Percentiles rank a stretch among this genome's conserved stretches.
These are phyloP conservation scores for Galbula dea DNA, from an alignment of 2,113 vertebrate genomes.

Conservation along the genomic window DNA sequence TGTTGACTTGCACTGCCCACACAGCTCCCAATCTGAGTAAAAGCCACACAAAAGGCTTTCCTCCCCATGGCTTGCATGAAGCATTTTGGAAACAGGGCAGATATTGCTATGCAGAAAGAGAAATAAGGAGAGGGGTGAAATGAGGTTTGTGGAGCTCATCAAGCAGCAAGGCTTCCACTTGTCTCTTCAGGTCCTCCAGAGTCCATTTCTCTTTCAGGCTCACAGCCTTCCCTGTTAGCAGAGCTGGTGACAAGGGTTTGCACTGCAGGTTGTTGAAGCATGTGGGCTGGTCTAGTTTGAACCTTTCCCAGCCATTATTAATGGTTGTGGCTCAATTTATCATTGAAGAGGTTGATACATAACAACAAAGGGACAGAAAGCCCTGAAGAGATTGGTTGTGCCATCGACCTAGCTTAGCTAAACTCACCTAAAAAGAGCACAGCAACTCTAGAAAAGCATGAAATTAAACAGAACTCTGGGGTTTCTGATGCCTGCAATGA, in stretches of 20 bases:
- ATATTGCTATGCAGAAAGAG: not conserved
- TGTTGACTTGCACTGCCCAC: not conserved
- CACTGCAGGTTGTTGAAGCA: not conserved
- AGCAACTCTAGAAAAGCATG: not conserved
- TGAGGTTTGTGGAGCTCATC: slow-evolving; percentile 8
- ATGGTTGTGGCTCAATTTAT: not conserved
- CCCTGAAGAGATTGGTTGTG: not conserved
- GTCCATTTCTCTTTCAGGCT: not conserved
- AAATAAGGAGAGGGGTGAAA: slow-evolving; percentile 10
- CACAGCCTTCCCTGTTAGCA: accelerated
- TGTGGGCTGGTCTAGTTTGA: not conserved
- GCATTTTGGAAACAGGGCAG: not conserved
- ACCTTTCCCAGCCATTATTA: not conserved
- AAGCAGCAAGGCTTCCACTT: slow-evolving; percentile 29
- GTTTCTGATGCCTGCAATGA: not conserved
- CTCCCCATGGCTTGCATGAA: slow-evolving; percentile 3
- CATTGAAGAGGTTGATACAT: not conserved
- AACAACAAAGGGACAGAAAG: not conserved
- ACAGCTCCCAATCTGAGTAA: not conserved
- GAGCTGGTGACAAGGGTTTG: not conserved
- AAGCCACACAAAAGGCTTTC: slow-evolving; percentile 48
- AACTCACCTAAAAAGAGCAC: not conserved
- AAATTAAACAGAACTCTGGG: not conserved
- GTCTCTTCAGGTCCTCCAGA: slow-evolving; percentile 24
- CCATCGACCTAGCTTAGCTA: not conserved